A percentile compares a stretch with the other conserved stretches of the same genome.
phyloP scores from a whole-genome alignment of 2,797 vertebrate species.

The Semaprochilodus insignis region DNA sequence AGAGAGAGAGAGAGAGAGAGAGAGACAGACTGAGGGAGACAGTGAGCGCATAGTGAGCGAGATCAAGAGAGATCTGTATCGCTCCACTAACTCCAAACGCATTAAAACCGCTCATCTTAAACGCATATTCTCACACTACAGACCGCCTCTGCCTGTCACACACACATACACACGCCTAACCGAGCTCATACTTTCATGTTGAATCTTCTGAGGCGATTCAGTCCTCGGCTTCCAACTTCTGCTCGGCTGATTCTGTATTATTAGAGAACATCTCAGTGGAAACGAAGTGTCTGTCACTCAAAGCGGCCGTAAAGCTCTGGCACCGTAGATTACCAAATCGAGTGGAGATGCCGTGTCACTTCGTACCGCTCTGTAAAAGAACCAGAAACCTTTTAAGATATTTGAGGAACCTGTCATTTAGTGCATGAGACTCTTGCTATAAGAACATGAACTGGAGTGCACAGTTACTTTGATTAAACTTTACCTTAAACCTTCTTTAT shows the following conservation, averaged over 20 bases:
- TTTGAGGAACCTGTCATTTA: neutral
- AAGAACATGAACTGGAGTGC: neutral
- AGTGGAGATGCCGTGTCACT: slow-evolving; percentile 9
- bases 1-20: slow-evolving; percentile 15
- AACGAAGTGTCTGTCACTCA: slow-evolving; percentile 74
- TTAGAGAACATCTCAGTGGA: slow-evolving; percentile 61
- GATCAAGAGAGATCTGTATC: slow-evolving; percentile 13
- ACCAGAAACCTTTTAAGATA: slow-evolving; percentile 6
- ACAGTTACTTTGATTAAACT: neutral
- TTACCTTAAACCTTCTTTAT: neutral
- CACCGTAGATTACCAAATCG: slow-evolving; percentile 32
- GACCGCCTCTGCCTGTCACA: slow-evolving; percentile 56
- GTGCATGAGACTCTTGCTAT: neutral
- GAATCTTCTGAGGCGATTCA: slow-evolving; percentile 61
- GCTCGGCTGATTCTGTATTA: slow-evolving; percentile 66
- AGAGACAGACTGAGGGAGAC: slow-evolving; percentile 10
- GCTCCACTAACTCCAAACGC: slow-evolving; percentile 61
- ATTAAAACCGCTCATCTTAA: slow-evolving; percentile 58
- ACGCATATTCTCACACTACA: slow-evolving; percentile 55
- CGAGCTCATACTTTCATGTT: slow-evolving; percentile 68
- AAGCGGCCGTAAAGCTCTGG: slow-evolving; percentile 47
- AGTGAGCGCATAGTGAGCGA: slow-evolving; percentile 30
- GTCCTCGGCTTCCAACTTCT: slow-evolving; percentile 66
- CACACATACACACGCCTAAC: slow-evolving; percentile 48
- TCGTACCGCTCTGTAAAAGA: neutral